Percentiles rank a stretch among this genome's conserved stretches.
These are phyloP conservation scores for Vulpes vulpes DNA, from an alignment of 2,113 vertebrate genomes.

Conservation along the genomic window DNA sequence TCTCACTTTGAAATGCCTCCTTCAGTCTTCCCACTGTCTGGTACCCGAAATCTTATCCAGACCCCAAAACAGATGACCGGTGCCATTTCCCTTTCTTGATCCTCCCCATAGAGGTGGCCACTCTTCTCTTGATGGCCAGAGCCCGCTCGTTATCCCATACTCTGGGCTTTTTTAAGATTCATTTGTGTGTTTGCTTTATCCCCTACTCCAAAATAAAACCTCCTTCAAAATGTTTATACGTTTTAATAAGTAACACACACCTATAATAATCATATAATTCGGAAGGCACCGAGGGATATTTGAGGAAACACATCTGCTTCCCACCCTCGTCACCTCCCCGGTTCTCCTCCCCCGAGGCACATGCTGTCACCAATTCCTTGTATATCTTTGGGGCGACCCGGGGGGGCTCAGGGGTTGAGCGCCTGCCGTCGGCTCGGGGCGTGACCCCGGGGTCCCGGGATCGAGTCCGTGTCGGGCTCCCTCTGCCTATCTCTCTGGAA, in stretches of 20 bases:
- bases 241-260: not conserved
- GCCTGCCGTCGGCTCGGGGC: too few relatives aligned
- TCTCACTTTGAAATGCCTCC: conserved; percentile 1
- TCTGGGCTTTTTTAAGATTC: not conserved
- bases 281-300: not conserved
- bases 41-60: conserved; percentile 45
- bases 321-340: not conserved
- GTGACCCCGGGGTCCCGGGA: too few relatives aligned
- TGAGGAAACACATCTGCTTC: not conserved
- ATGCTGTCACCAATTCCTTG: not conserved
- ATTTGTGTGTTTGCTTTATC: conserved; percentile 26
- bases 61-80: not conserved
- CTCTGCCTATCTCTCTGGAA: too few relatives aligned
- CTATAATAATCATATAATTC: not conserved
- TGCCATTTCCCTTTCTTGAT: not conserved
- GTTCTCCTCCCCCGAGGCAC: not conserved
- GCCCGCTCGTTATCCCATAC: not conserved
- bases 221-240: not conserved
- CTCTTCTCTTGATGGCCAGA: not conserved
- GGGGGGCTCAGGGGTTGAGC: too few relatives aligned
- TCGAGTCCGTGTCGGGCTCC: too few relatives aligned
- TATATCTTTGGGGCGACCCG: not conserved
- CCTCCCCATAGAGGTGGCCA: not conserved
- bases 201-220: conserved; percentile 30
- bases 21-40: not conserved